phyloP scores from a whole-genome alignment of 2,888 invertebrate species.

The Junonia oenone region DNA sequence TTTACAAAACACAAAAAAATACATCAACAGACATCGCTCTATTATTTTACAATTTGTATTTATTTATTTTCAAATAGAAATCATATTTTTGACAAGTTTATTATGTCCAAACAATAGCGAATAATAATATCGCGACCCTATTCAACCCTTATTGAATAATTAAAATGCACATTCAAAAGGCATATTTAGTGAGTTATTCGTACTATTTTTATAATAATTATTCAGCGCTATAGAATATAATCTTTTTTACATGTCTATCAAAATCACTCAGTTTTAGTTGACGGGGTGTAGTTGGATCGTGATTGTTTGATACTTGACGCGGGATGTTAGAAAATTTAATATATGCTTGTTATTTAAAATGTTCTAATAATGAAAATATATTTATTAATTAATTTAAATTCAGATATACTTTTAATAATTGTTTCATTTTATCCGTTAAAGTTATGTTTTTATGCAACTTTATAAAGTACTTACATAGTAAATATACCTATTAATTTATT shows the following conservation, averaged over 20 bases:
- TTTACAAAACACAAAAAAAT: no score
- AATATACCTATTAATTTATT: no score
- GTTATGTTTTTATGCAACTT: no score
- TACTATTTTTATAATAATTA: slow-evolving; percentile 69
- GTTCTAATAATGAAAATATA: no score
- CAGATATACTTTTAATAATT: no score
- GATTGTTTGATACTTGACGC: slow-evolving; percentile 36
- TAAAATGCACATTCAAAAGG: slow-evolving; percentile 39
- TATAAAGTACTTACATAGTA: no score
- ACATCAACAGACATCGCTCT: no score
- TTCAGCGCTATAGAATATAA: slow-evolving; percentile 61
- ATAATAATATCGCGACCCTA: slow-evolving; percentile 12
- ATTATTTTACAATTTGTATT: no score
- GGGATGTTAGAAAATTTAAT: not conserved
- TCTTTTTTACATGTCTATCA: slow-evolving; percentile 72
- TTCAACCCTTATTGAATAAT: slow-evolving; percentile 37
- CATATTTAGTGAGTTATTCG: slow-evolving; percentile 46
- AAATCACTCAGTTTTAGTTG: slow-evolving; percentile 28
- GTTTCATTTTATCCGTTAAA: no score
- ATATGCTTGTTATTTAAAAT: not conserved
- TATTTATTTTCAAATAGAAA: slow-evolving; percentile 2
- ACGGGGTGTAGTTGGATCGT: slow-evolving; percentile 25
- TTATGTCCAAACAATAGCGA: slow-evolving; percentile 13
- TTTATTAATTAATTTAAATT: no score
- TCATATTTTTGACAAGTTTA: slow-evolving; percentile 14